Base-by-base conservation (phyloP, 1,140 invertebrate genomes). In the Megalopta genalis region DNA sequence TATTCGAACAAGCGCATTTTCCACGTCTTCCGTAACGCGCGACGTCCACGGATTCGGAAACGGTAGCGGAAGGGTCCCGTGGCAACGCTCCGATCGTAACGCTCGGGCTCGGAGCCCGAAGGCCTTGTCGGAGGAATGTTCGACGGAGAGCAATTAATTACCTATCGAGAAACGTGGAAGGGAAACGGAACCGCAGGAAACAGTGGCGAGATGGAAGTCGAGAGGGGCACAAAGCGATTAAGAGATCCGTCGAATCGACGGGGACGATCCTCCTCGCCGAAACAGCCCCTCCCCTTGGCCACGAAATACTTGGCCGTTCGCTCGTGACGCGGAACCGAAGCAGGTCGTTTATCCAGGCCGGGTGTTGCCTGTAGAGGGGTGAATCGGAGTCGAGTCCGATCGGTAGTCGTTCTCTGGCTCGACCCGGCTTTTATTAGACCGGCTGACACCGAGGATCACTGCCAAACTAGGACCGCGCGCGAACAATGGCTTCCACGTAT, bases 391-490 rank as follows among this genome's bases (percentile, higher is more conserved):
- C 68, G 60, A 52, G 60, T 65, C 62, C 83, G 75, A 86, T 85
- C 82, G 70, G 70, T 78, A 78, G 66, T 37, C 57, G 81, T 78
- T 77, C 72, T 79, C 71, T 54, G 74, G 76, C 85, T 32, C 70
- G 85, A 86, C 78, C 78, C 62, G 78, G 87, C 87, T 90, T 90
- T 90, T 89, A 90, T 90, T 89, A 90, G 89, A 86, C 69, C 77
- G 64, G 79, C 83, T 87, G 85, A 89, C 86, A 88, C 81, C 88
- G 83, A 89, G 87, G 85, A 88, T 88, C 88, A 87, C 77, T 87
- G 88, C 89, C 86, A 90, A 90, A 90, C 86, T 90, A 88, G 89
- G 87, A 88, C 86, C 86, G 89, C 88, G 66, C 27, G 14, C 75
- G 85, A 88, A 90, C 89, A 90, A 90, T 90, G 85, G 87, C 83